These are phyloP conservation scores for Bilobella aurantiaca DNA, from an alignment of 1,140 invertebrate genomes.

Conservation along the genomic window DNA sequence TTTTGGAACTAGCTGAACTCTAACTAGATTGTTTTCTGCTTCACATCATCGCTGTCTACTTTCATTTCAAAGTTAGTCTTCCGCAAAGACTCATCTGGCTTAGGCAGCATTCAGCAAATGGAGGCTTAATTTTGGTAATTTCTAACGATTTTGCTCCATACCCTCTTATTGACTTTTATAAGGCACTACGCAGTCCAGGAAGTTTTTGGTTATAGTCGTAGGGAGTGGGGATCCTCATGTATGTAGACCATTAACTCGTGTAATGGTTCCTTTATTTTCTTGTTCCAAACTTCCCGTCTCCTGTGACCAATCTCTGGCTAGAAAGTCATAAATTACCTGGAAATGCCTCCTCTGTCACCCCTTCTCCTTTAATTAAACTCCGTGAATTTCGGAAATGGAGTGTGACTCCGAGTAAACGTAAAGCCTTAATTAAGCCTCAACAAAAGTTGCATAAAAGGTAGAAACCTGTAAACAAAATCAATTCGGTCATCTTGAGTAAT, in stretches of 20 bases:
- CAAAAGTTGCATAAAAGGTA: no score
- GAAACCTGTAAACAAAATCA: background rate
- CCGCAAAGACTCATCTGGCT: no score
- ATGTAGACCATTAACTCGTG: conserved; percentile 2
- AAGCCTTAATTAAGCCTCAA: conserved; percentile 1
- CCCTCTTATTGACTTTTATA: background rate
- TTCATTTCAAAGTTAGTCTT: no score
- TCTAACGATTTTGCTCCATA: background rate
- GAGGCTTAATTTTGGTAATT: background rate
- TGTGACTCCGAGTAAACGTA: background rate
- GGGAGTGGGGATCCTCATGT: background rate
- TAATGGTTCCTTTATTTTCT: conserved; percentile 21
- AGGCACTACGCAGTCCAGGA: no score
- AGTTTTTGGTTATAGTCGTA: background rate
- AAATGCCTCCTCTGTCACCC: conserved; percentile 18
- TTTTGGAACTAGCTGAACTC: no score
- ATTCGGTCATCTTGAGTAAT: background rate
- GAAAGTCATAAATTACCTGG: conserved; percentile 16
- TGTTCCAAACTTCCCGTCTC: conserved; percentile 36
- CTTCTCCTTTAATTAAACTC: conserved; percentile 1
- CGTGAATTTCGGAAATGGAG: background rate
- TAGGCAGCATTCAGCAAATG: no score
- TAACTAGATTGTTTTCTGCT: no score
- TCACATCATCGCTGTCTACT: no score
- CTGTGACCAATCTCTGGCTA: background rate